These are phyloP conservation scores for Lepidurus apus DNA, from an alignment of 1,140 invertebrate genomes.

Conservation along the genomic window DNA sequence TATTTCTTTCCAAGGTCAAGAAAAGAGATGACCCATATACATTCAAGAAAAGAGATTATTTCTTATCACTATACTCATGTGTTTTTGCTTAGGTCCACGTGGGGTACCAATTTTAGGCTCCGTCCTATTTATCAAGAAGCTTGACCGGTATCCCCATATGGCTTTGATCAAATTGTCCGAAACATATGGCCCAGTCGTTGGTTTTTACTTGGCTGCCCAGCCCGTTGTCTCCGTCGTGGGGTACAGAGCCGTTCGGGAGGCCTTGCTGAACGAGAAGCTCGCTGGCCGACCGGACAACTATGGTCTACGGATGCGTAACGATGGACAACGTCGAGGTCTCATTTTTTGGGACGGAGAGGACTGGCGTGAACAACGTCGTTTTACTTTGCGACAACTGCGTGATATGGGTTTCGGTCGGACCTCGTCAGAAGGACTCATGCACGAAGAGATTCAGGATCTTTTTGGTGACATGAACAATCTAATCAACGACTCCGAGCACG, in stretches of 20 bases:
- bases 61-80: slow-evolving; percentile 19
- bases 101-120: slow-evolving; percentile 36
- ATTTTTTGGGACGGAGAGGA: slow-evolving; percentile 31
- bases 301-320: not conserved
- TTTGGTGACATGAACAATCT: slow-evolving; percentile 22
- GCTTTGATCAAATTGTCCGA: slow-evolving; percentile 35
- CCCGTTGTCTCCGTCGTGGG: slow-evolving; percentile 53
- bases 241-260: slow-evolving; percentile 55
- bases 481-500: not conserved
- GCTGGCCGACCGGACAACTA: slow-evolving; percentile 62
- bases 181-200: slow-evolving; percentile 50
- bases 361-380: slow-evolving; percentile 33
- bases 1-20: not conserved
- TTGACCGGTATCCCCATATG: slow-evolving; percentile 26
- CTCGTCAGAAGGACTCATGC: slow-evolving; percentile 30
- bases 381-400: slow-evolving; percentile 33
- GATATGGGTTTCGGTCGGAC: slow-evolving; percentile 35
- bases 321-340: slow-evolving; percentile 11
- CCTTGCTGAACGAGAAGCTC: slow-evolving; percentile 59
- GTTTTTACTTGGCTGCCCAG: slow-evolving; percentile 58
- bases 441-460: slow-evolving; percentile 32
- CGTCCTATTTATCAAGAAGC: slow-evolving; percentile 12
- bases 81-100: slow-evolving; percentile 34
- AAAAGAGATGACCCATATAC: not conserved
- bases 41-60: not conserved